Evolutionary conservation across 2,113 vertebrate genomes (phyloP), one percentile per base, ranked within the genome.

Genomic region (Sitta europaea): DNA sequence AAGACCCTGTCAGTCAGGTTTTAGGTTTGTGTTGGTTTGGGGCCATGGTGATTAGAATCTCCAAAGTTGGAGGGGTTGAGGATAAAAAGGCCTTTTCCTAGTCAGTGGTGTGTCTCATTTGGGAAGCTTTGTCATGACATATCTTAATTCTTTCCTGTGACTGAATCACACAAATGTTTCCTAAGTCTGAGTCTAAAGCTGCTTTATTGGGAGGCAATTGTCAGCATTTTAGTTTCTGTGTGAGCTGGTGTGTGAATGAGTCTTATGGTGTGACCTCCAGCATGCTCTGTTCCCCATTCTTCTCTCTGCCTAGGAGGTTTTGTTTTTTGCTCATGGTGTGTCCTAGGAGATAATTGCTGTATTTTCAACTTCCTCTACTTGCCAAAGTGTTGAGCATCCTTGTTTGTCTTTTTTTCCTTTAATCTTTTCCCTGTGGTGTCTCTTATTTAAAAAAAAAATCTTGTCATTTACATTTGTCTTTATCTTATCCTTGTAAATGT

Each of bases 291-390:
- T 94, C 82, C 82, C 72, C 59, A 90, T 96, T 93, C 67, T 94
- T 92, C 47, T 65, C 50, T 82, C 70, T 83, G 96, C 89, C 96
- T 88, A 95, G 94, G 86, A 94, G 92, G 65, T 78, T 94, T 94
- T 63, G n/a, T 53, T 80, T 95, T 92, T 91, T 59, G 89, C 94
- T 95, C 86, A 51, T 96, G 92, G 80, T 88, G 73, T 95, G 94
- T 96, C 93, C 94, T 95, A 94, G 95, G 96, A 97, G 96, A 97
- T 98, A 97, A 98, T 97, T 97, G 97, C 90, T 76, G 81, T 88
- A 92, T 97, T 94, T 80, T 84, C 65, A 31, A 88, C 73, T 94
- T 86, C 81, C 53, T 96, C 86, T 88, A 33, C 25, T 92, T 96
- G 96, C 96, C 97, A 96, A 90, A 94, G 45, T n/a, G 84, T 59